These are phyloP conservation scores for Megaceryle alcyon DNA, from an alignment of 2,797 vertebrate genomes.

Conservation along the genomic window DNA sequence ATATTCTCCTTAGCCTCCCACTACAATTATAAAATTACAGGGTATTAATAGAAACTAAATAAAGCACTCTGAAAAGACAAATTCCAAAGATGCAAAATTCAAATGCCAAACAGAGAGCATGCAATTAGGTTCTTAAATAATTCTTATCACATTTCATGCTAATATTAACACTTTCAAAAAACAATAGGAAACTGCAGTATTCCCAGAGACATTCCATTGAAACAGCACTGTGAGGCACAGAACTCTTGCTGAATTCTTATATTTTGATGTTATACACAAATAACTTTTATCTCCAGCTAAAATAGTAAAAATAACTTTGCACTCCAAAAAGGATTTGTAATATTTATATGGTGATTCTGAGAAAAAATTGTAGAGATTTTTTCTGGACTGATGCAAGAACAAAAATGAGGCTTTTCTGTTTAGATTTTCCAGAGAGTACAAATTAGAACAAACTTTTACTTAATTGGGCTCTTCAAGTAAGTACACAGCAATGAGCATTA, in stretches of 20 bases:
- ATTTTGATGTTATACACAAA: constrained; percentile 27
- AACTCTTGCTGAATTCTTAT: background rate
- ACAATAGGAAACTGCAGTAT: constrained; percentile 72
- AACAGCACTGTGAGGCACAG: constrained; percentile 17
- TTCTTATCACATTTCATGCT: constrained; percentile 80
- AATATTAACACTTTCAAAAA: constrained; percentile 77
- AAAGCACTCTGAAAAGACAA: constrained; percentile 71
- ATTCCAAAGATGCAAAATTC: constrained; percentile 71
- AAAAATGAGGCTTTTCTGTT: constrained; percentile 23
- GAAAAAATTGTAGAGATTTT: background rate
- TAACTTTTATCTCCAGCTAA: background rate
- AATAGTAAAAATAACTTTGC: constrained; percentile 15
- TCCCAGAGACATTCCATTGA: constrained; percentile 66
- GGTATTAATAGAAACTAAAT: constrained; percentile 79
- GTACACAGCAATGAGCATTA: constrained; percentile 19
- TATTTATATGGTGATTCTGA: constrained; percentile 35
- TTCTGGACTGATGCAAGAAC: background rate
- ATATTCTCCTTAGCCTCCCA: constrained; percentile 51
- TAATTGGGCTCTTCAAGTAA: constrained; percentile 46
- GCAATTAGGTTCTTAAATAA: constrained; percentile 81
- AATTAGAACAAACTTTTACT: constrained; percentile 53
- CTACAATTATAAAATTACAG: constrained; percentile 79
- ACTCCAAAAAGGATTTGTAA: constrained; percentile 36
- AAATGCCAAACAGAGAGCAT: constrained; percentile 74
- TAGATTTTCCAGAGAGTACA: constrained; percentile 34